Base-by-base conservation (phyloP, 2,113 vertebrate genomes). In the Tor tambroides region DNA sequence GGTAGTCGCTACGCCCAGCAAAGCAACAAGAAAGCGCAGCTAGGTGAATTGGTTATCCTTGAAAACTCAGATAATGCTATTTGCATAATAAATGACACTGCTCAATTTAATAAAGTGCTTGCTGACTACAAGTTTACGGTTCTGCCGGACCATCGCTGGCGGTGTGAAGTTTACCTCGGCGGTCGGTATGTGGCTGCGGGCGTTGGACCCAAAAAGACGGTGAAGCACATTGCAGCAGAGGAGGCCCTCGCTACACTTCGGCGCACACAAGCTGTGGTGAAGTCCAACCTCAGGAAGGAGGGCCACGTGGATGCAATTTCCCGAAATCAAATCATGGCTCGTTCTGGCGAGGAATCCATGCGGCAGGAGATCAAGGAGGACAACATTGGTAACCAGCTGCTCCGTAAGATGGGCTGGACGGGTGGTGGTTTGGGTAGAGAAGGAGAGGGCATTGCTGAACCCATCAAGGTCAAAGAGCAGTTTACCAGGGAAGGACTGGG, bases 351-450 rank as follows among this genome's bases (percentile, higher is more conserved):
- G 76, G 97, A 98, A 74, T 95, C 96, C 71, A 94, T 94, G 56
- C 96, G 92, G 87, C 97, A 98, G 88, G 96, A 98, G 92, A 99
- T 99, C 83, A 97, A 96, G 87, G 98, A 99, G 88, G 98, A 99
- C 90, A 99, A 99, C 92, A 98, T 99, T 0, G 98, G 98, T 72
- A 99, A 98, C 88, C 97, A 98, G 90, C 96, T 99, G 84, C 95
- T 99, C 51, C 95, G 98, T 59, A 99, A 99, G 93, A 99, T 99
- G 98, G 98, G 98, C 83, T 99, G 98, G 98, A 98, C 96, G 1
- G 98, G 97, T 0, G 98, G 98, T 0, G 98, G 98, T 5, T 93
- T 99, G 15, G 98, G 98, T 3, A 96, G 98, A 21, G 97, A 95
- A 0, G 98, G 98, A 0, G 98, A 98, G 49, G 98, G 98, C 11